phyloP scores from a whole-genome alignment of 2,888 invertebrate genomes.

The Idaea aversata region DNA sequence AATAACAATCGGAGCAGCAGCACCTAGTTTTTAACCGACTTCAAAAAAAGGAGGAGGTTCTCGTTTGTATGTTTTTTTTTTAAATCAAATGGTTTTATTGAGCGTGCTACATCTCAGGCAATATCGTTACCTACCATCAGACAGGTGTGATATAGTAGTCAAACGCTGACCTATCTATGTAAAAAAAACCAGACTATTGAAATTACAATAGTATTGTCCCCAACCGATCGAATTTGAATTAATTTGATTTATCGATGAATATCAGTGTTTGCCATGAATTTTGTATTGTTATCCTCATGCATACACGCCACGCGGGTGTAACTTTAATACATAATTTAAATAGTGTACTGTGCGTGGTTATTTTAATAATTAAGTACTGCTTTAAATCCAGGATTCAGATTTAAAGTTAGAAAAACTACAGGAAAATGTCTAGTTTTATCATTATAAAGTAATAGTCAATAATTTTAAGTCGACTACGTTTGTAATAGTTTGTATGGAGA shows the following conservation, averaged over 20 bases:
- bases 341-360: constrained; percentile 11
- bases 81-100: no score
- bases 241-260: constrained; percentile 57
- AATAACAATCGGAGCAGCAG: no score
- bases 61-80: no score
- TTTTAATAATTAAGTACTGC: neutral
- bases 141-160: no score
- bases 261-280: constrained; percentile 52
- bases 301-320: constrained; percentile 21
- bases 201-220: constrained; percentile 44
- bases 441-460: no score
- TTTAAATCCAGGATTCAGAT: neutral
- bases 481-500: no score
- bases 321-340: constrained; percentile 35
- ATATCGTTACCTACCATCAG: no score
- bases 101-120: no score
- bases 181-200: constrained; percentile 10
- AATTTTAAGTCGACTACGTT: no score
- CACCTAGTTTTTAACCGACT: no score
- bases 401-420: neutral
- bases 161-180: no score
- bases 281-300: constrained; percentile 47
- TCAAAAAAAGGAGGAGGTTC: no score
- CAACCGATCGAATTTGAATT: constrained; percentile 31
- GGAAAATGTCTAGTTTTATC: neutral